phyloP scores from a whole-genome alignment of 2,113 vertebrate species.

The Myrmecobius fasciatus region DNA sequence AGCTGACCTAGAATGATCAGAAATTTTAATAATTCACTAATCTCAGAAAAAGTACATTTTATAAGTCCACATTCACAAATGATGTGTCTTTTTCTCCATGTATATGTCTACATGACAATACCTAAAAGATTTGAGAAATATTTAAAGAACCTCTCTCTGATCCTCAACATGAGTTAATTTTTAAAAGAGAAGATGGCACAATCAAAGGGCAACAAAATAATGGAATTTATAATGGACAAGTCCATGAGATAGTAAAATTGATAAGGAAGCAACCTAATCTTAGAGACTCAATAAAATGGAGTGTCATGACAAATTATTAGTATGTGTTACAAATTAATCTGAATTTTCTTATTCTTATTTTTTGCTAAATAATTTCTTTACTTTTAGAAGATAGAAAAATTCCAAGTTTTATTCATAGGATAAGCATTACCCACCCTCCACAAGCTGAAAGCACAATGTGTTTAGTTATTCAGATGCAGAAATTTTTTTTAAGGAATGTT shows the following conservation, averaged over 20 bases:
- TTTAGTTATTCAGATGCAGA: constrained; percentile 35
- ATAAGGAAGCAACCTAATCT: background rate
- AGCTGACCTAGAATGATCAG: background rate
- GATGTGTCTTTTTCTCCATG: background rate
- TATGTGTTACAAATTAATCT: background rate
- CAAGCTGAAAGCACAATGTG: constrained; percentile 28
- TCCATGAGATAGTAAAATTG: background rate
- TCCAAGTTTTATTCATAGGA: background rate
- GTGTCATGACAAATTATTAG: background rate
- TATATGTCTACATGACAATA: background rate
- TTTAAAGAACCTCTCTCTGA: background rate
- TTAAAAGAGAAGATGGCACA: background rate
- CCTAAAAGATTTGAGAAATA: background rate
- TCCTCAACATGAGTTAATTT: background rate
- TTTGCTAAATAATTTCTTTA: background rate
- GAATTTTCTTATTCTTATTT: background rate
- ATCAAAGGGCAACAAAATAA: background rate
- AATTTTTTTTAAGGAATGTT: constrained; percentile 29
- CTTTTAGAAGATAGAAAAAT: background rate
- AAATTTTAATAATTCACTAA: background rate
- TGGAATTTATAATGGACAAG: background rate
- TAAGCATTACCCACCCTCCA: background rate
- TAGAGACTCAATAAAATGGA: background rate
- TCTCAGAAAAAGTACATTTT: background rate
- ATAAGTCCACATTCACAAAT: background rate